phyloP scores from a whole-genome alignment of 2,888 invertebrate species.

The Germaria angustata region DNA sequence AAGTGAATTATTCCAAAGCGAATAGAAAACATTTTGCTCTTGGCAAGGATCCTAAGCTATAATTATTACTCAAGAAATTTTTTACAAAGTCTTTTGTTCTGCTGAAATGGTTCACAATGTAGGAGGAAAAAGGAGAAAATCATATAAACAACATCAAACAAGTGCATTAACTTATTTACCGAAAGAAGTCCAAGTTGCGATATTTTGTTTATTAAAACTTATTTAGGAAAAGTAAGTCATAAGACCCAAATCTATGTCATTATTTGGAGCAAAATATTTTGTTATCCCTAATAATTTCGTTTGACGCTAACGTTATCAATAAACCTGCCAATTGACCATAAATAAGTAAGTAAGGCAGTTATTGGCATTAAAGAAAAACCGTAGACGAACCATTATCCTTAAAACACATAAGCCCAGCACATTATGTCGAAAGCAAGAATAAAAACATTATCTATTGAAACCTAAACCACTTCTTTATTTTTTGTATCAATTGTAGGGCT shows the following conservation, averaged over 20 bases:
- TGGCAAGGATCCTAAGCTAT: background rate
- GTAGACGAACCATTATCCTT: background rate
- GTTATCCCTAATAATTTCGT: background rate
- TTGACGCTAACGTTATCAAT: background rate
- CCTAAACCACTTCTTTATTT: slow-evolving; percentile 16
- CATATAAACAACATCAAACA: no score
- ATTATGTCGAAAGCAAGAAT: background rate
- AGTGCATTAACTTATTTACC: no score
- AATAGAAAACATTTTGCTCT: background rate
- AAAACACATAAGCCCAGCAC: background rate
- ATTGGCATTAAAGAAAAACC: background rate
- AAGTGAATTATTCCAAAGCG: background rate
- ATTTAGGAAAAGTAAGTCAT: no score
- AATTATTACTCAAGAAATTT: no score
- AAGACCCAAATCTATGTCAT: no score
- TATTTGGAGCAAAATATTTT: background rate
- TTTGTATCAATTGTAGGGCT: slow-evolving; percentile 29
- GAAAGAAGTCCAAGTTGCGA: no score
- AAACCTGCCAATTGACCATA: background rate
- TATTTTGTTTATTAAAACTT: no score
- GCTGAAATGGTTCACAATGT: no score
- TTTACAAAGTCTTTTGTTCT: no score
- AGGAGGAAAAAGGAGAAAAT: no score
- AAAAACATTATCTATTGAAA: slow-evolving; percentile 6
- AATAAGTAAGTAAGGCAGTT: background rate